A percentile compares a stretch with the other conserved stretches of the same genome.
Evolutionary conservation across 2,113 vertebrate species (phyloP).

Genomic region (Monarcha castaneiventris): DNA sequence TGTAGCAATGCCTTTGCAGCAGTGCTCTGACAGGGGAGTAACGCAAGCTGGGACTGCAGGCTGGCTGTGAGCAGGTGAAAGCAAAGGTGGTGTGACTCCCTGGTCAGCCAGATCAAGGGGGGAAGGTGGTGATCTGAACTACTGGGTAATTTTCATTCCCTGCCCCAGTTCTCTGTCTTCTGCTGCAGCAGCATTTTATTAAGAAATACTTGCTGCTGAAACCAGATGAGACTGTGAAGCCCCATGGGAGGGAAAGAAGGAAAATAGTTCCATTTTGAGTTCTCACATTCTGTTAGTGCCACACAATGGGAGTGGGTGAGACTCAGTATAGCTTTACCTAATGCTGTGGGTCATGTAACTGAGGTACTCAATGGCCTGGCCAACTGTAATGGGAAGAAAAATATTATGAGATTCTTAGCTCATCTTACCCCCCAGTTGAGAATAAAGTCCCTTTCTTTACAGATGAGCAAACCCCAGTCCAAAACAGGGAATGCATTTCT

Average conservation of each 20-base stretch:
- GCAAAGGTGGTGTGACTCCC: not conserved
- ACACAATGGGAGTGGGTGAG: not conserved
- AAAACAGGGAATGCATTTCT: slow-evolving; percentile 18
- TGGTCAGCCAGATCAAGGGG: not conserved
- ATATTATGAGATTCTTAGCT: slow-evolving; percentile 41
- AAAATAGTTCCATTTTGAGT: not conserved
- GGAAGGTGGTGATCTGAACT: not conserved
- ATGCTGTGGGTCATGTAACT: not conserved
- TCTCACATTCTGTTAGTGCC: not conserved
- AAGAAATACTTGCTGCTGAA: slow-evolving; percentile 3
- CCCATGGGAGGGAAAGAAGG: not conserved
- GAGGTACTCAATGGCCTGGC: not conserved
- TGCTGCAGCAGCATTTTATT: slow-evolving; percentile 11
- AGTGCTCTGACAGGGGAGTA: not conserved
- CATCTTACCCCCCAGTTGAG: slow-evolving; percentile 31
- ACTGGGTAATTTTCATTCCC: not conserved
- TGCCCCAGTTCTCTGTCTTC: not conserved
- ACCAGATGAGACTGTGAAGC: not conserved
- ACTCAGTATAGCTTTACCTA: not conserved
- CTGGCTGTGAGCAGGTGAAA: not conserved
- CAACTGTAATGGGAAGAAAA: slow-evolving; percentile 41
- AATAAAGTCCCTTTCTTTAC: slow-evolving; percentile 53
- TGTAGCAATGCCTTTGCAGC: not conserved
- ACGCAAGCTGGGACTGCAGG: not conserved
- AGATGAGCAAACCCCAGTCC: slow-evolving; percentile 32